Evolutionary conservation across 2,888 invertebrate species (phyloP).

Genomic region (Artemia sinica): DNA sequence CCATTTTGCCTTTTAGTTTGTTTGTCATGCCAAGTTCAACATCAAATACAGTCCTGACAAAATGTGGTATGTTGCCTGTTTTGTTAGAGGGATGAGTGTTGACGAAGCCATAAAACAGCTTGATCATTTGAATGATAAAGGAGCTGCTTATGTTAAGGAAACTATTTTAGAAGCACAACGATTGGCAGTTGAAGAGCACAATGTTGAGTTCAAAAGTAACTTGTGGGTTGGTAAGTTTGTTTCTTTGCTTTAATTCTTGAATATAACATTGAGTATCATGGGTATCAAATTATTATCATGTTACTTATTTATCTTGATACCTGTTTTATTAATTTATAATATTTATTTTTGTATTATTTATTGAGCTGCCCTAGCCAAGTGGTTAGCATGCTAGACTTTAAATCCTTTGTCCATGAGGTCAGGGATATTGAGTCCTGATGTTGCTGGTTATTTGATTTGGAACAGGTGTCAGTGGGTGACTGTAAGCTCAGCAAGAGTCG

Average conservation of each 20-base stretch:
- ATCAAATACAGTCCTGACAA: constrained; percentile 80
- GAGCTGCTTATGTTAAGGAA: constrained; percentile 52
- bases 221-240: constrained; percentile 60
- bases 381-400: too few species aligned
- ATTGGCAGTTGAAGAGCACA: constrained; percentile 64
- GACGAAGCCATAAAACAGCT: constrained; percentile 87
- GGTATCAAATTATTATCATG: too few species aligned
- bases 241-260: neutral
- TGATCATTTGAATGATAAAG: constrained; percentile 60
- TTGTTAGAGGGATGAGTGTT: constrained; percentile 76
- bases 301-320: too few species aligned
- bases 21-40: constrained; percentile 65
- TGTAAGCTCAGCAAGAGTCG: too few species aligned
- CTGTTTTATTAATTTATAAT: too few species aligned
- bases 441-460: too few species aligned
- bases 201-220: constrained; percentile 86
- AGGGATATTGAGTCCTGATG: too few species aligned
- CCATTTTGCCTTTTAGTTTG: constrained; percentile 42
- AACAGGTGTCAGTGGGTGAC: too few species aligned
- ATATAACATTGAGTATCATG: neutral
- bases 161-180: constrained; percentile 73
- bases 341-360: too few species aligned
- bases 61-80: constrained; percentile 74
- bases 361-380: too few species aligned
- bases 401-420: too few species aligned